phyloP scores from a whole-genome alignment of 64 coral and sea anemone species.

The Astreopora myriophthalma region DNA sequence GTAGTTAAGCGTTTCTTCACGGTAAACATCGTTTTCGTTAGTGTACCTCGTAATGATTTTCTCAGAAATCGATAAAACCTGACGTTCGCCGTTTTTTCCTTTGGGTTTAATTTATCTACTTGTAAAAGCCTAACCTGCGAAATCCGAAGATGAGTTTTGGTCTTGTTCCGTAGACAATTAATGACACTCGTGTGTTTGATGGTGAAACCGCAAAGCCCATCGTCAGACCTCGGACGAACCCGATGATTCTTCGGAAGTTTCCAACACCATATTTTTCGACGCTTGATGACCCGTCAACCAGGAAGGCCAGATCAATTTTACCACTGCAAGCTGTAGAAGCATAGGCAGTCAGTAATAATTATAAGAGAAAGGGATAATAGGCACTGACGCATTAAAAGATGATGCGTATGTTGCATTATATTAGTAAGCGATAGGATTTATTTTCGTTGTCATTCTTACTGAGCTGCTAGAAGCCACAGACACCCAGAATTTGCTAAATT shows the following conservation, averaged over 20 bases:
- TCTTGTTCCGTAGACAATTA: conserved; percentile 69
- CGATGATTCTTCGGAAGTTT: conserved; percentile 78
- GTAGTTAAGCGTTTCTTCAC: too few relatives aligned
- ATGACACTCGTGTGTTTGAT: conserved; percentile 48
- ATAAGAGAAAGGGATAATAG: too few relatives aligned
- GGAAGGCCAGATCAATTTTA: conserved; percentile 74
- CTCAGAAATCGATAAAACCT: background rate
- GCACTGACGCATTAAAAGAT: too few relatives aligned
- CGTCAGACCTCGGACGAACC: conserved; percentile 73
- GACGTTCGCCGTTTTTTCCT: background rate
- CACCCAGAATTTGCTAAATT: too few relatives aligned
- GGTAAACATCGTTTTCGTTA: too few relatives aligned
- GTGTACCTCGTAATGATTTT: background rate
- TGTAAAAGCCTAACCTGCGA: background rate
- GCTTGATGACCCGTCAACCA: conserved; percentile 84
- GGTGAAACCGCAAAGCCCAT: conserved; percentile 68
- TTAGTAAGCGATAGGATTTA: too few relatives aligned
- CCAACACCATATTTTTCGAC: conserved; percentile 62
- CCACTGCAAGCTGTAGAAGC: conserved; percentile 63
- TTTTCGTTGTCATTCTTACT: too few relatives aligned
- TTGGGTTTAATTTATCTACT: background rate
- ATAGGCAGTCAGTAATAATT: background rate
- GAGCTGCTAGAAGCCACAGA: too few relatives aligned
- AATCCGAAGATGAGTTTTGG: conserved; percentile 62
- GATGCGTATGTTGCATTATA: too few relatives aligned